Evolutionary conservation across 1,140 invertebrate species (phyloP).

Genomic region (Amyelois transitella): DNA sequence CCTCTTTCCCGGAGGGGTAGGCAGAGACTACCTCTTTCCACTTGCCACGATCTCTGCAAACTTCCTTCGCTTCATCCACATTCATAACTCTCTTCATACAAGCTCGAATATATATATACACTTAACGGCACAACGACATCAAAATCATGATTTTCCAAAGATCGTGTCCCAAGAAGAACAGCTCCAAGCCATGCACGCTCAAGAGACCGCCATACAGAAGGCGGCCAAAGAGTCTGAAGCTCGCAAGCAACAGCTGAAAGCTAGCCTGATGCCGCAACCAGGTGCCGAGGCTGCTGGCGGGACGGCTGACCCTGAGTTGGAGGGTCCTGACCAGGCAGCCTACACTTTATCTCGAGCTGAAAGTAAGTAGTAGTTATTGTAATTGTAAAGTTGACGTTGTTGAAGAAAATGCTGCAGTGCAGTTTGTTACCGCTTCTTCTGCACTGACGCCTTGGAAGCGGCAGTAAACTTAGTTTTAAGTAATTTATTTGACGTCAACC

Average conservation of each 20-base stretch:
- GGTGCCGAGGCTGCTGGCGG: slow-evolving; percentile 44
- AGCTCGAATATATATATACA: no score
- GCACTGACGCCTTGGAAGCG: neutral
- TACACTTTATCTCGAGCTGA: slow-evolving; percentile 56
- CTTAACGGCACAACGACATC: no score
- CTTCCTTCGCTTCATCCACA: no score
- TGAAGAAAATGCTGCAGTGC: no score
- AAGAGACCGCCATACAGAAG: slow-evolving; percentile 44
- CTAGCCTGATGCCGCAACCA: slow-evolving; percentile 42
- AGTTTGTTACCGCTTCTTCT: no score
- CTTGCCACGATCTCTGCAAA: no score
- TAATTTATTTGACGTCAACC: no score
- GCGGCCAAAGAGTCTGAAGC: slow-evolving; percentile 51
- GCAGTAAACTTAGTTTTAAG: no score
- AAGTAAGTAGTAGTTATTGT: slow-evolving; percentile 24
- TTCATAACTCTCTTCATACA: no score
- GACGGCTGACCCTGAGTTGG: slow-evolving; percentile 45
- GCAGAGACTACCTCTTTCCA: no score
- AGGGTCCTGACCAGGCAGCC: slow-evolving; percentile 54
- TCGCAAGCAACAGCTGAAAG: slow-evolving; percentile 43
- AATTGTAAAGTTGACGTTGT: neutral
- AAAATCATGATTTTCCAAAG: slow-evolving; percentile 15
- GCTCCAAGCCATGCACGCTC: slow-evolving; percentile 44
- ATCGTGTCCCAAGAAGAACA: slow-evolving; percentile 51
- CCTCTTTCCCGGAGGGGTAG: no score